Base-by-base conservation (phyloP, 2,888 invertebrate genomes). In the Eristalis pertinax region DNA sequence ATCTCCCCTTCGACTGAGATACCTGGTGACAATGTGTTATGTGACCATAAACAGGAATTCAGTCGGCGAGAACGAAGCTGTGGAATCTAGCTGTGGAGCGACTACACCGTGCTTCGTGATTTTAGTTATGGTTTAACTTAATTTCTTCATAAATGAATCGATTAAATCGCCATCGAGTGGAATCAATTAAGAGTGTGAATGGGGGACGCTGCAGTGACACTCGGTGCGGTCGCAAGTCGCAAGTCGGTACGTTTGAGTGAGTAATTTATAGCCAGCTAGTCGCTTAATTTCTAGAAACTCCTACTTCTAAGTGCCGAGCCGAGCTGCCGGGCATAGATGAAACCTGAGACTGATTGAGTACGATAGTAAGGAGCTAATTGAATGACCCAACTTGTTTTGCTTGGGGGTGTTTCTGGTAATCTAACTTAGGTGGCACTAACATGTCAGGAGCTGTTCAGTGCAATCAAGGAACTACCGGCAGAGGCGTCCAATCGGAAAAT, bases 211-310 rank as follows among this genome's bases (percentile, higher is more conserved):
- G 63, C 56, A 62, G 41, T 7, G 70, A 26, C 74, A 84, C 58
- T 72, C 56, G 22, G n/a, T 65, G 67, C 74, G 43, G 60, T 74
- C 62, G 29, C 70, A 70, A 43, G 58, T n/a, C n/a, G n/a, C n/a
- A n/a, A 38, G 75, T 62, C 64, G 64, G 11, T 19, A 43, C 19
- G 15, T 19, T 79, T 50, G 64, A 62, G 24, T 72, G 72, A 84
- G 41, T 72, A 76, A 84, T 72, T 22, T 75, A 80, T 63, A 67
- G 69, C 43, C 75, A 70, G 79, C 50, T 84, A 62, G 22, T 64
- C 11, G 4, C 22, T 69, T 79, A 78, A 74, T n/a, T 78, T 67
- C 35, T 65, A 11, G 5, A 7, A 11, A 15, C 56, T 15, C 60
- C 70, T 15, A 10, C 50, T 58, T 8, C 35, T 38, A 38, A 38